phyloP scores from a whole-genome alignment of 1,140 invertebrate species.

The Drosophila watanabei region DNA sequence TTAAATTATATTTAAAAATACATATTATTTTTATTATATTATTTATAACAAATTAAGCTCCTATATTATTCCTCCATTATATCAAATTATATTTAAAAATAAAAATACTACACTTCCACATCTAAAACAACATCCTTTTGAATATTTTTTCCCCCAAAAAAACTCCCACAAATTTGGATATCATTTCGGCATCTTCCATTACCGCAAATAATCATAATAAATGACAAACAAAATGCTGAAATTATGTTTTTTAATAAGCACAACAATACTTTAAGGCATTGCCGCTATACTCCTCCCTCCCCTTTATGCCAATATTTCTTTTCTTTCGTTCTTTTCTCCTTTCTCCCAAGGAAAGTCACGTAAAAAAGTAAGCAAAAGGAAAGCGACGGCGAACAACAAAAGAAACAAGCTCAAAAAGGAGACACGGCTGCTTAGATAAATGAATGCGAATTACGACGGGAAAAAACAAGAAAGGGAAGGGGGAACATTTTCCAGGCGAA shows the following conservation, averaged over 20 bases:
- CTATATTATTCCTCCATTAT: background rate
- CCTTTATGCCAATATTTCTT: slow-evolving; percentile 26
- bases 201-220: slow-evolving; percentile 74
- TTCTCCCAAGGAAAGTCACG: slow-evolving; percentile 45
- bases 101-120: background rate
- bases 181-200: slow-evolving; percentile 22
- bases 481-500: slow-evolving; percentile 9
- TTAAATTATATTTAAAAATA: no score
- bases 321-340: slow-evolving; percentile 27
- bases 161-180: background rate
- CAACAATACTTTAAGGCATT: slow-evolving; percentile 67
- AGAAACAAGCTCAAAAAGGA: slow-evolving; percentile 55
- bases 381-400: slow-evolving; percentile 57
- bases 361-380: slow-evolving; percentile 71
- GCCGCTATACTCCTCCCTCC: slow-evolving; percentile 1
- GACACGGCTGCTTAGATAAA: slow-evolving; percentile 78
- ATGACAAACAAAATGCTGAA: slow-evolving; percentile 71
- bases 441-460: slow-evolving; percentile 67
- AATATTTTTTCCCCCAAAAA: background rate
- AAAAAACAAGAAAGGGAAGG: background rate
- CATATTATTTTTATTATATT: no score
- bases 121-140: background rate
- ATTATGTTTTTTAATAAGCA: slow-evolving; percentile 76
- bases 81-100: background rate
- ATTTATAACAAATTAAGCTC: no score